Conservation (phyloP, 2,797 vertebrate genomes). For the Chelonia mydas region DNA sequence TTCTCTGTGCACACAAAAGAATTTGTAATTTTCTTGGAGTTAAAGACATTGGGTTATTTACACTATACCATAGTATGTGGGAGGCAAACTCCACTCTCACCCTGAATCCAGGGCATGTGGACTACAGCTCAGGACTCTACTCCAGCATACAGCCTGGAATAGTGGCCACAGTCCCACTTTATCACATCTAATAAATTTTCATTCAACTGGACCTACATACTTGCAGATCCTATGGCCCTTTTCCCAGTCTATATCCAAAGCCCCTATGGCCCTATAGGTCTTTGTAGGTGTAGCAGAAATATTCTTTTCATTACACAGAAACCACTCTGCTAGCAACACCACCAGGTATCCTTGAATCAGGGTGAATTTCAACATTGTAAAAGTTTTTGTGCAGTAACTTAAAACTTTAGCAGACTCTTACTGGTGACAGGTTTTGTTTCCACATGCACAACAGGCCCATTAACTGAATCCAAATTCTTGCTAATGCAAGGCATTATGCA, state of each 20-base stretch:
- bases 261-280: too few species aligned
- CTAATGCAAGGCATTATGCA: rapidly evolving
- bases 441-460: not conserved
- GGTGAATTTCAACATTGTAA: not conserved
- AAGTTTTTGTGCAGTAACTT: not conserved
- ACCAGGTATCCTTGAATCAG: not conserved
- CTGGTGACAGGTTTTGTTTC: too few species aligned
- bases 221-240: not conserved
- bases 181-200: not conserved
- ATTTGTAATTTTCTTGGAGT: not conserved
- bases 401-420: not conserved
- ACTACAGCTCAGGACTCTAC: not conserved
- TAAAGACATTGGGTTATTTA: not conserved
- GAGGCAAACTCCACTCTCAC: not conserved
- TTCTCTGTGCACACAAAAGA: not conserved
- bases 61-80: not conserved
- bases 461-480: not conserved
- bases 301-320: not conserved
- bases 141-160: not conserved
- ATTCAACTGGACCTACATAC: not conserved
- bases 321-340: not conserved
- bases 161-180: rapidly evolving
- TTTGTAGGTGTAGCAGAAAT: not conserved
- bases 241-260: not conserved
- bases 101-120: not conserved